Percentiles rank a stretch among this genome's conserved stretches.
Conservation (phyloP, 30 jellyfish, hydroid and myxozoan genomes). For the Morbakka virulenta region DNA sequence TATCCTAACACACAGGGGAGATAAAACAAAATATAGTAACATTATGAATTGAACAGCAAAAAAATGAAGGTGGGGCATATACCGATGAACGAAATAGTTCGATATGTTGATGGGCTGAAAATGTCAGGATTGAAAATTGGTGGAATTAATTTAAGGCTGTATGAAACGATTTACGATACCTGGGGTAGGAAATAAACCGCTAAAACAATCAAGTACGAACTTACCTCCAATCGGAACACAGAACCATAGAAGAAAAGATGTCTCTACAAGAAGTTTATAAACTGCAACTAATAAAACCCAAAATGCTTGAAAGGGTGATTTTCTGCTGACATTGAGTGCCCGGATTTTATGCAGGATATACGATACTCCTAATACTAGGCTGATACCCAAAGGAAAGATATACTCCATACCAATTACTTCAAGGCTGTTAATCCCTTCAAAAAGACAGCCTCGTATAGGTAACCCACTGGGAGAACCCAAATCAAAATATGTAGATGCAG, state of each 20-base stretch:
- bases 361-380: conserved; percentile 14
- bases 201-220: too few species aligned
- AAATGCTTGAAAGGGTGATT: conserved; percentile 74
- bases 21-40: too few species aligned
- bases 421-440: conserved; percentile 28
- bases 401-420: conserved; percentile 46
- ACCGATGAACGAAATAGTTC: too few species aligned
- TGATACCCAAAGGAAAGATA: conserved; percentile 30
- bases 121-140: too few species aligned
- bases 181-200: too few species aligned
- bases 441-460: conserved; percentile 60
- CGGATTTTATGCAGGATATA: conserved; percentile 37
- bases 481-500: conserved; percentile 21
- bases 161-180: too few species aligned
- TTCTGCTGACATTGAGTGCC: conserved; percentile 37
- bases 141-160: too few species aligned
- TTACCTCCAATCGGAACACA: conserved; percentile 66
- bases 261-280: conserved; percentile 52
- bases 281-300: conserved; percentile 56
- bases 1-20: too few species aligned
- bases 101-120: too few species aligned
- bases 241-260: conserved; percentile 46
- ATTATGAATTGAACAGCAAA: too few species aligned
- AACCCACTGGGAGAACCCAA: conserved; percentile 60
- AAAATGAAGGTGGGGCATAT: too few species aligned